Percentiles rank a stretch among this genome's conserved stretches.
These are phyloP conservation scores for Raillietiella orientalis DNA, from an alignment of 2,888 invertebrate species.

Conservation along the genomic window DNA sequence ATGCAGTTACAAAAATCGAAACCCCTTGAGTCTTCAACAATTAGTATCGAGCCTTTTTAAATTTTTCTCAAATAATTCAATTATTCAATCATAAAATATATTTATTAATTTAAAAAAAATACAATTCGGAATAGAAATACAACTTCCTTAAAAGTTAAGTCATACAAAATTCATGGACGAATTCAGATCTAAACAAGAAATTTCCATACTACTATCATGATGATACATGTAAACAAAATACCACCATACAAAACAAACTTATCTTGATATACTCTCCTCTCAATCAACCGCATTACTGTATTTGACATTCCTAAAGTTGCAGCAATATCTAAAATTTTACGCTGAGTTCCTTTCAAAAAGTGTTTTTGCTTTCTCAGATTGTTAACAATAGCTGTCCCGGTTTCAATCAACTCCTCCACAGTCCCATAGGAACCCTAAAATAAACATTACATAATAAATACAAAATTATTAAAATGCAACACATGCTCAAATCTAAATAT, in stretches of 20 bases:
- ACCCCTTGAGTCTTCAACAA: too few species aligned
- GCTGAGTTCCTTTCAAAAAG: constrained; percentile 54
- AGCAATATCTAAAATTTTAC: constrained; percentile 53
- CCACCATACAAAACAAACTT: constrained; percentile 59
- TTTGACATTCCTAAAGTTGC: constrained; percentile 75
- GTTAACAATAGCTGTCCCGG: constrained; percentile 37
- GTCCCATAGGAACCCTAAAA: not conserved
- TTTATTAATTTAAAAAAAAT: too few species aligned
- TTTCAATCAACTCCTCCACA: constrained; percentile 60
- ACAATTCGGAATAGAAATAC: too few species aligned
- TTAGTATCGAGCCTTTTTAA: too few species aligned
- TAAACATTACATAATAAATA: not conserved
- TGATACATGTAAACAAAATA: constrained; percentile 41
- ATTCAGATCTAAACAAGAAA: too few species aligned
- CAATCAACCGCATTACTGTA: constrained; percentile 76
- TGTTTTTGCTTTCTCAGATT: constrained; percentile 48
- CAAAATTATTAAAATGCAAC: not conserved
- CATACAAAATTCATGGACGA: too few species aligned
- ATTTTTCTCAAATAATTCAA: too few species aligned
- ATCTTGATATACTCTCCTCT: constrained; percentile 53
- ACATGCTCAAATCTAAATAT: not conserved
- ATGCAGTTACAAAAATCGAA: too few species aligned
- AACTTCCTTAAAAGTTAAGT: too few species aligned
- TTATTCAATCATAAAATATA: too few species aligned
- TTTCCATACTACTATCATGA: constrained; percentile 53